phyloP scores from a whole-genome alignment of 2,888 invertebrate genomes.

The Arctia plantaginis region DNA sequence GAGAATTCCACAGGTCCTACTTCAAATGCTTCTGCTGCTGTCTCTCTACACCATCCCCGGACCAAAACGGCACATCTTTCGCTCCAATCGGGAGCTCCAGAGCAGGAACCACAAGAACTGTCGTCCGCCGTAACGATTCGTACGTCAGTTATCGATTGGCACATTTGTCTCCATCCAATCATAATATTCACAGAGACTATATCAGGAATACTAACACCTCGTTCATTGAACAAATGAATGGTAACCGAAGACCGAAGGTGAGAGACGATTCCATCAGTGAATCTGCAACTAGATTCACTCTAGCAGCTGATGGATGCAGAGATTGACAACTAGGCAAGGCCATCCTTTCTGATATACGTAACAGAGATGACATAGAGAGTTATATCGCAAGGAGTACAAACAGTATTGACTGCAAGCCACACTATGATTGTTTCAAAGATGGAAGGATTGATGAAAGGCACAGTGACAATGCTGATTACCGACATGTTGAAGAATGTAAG shows the following conservation, averaged over 20 bases:
- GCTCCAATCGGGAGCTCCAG: slow-evolving; percentile 80
- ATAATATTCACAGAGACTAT: slow-evolving; percentile 78
- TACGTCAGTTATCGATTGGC: slow-evolving; percentile 81
- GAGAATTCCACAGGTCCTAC: slow-evolving; percentile 90
- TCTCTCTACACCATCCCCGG: slow-evolving; percentile 60
- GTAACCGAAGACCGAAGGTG: slow-evolving; percentile 71
- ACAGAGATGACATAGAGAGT: slow-evolving; percentile 67
- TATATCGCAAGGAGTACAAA: slow-evolving; percentile 78
- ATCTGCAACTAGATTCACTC: slow-evolving; percentile 75
- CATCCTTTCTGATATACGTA: slow-evolving; percentile 61
- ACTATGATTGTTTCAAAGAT: slow-evolving; percentile 80
- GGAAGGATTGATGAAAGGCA: slow-evolving; percentile 67
- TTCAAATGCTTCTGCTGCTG: slow-evolving; percentile 87
- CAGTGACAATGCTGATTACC: slow-evolving; percentile 76
- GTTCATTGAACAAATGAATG: slow-evolving; percentile 81
- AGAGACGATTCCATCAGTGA: slow-evolving; percentile 80
- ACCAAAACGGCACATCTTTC: slow-evolving; percentile 79
- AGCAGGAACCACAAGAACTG: slow-evolving; percentile 77
- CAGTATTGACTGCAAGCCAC: slow-evolving; percentile 80
- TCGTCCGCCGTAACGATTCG: slow-evolving; percentile 80
- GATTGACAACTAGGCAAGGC: slow-evolving; percentile 77
- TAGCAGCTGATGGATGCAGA: slow-evolving; percentile 73
- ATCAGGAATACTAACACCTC: slow-evolving; percentile 80
- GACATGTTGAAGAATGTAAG: slow-evolving; percentile 64
- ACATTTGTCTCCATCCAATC: slow-evolving; percentile 81